phyloP scores from a whole-genome alignment of 2,888 invertebrate genomes.

The Chrysina gloriosa region DNA sequence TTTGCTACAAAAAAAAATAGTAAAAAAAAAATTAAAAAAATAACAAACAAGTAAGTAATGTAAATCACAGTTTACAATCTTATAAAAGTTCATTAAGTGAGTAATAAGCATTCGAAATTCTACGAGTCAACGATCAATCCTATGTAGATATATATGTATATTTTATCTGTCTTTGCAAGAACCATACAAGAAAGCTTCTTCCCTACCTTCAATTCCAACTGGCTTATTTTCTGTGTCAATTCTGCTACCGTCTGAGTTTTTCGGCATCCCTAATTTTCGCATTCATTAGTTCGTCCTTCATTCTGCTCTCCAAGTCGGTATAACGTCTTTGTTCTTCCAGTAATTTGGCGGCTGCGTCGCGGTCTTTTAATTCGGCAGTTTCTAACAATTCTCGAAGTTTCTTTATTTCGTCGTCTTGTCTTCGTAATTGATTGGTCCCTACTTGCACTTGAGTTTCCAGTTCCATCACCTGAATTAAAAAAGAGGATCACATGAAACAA shows the following conservation, averaged over 20 bases:
- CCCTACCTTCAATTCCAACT: slow-evolving; percentile 88
- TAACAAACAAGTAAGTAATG: too few species aligned
- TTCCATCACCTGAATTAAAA: slow-evolving; percentile 83
- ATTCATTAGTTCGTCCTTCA: slow-evolving; percentile 93
- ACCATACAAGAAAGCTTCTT: too few species aligned
- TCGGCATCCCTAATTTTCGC: slow-evolving; percentile 94
- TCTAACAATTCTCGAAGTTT: slow-evolving; percentile 84
- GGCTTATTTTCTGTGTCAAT: slow-evolving; percentile 91
- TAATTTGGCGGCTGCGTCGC: slow-evolving; percentile 80
- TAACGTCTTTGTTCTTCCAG: slow-evolving; percentile 87
- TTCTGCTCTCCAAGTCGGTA: slow-evolving; percentile 74
- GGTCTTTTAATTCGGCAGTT: slow-evolving; percentile 76
- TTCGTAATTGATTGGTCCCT: slow-evolving; percentile 85
- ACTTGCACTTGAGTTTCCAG: slow-evolving; percentile 95
- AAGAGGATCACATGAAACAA: too few species aligned
- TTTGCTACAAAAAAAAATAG: too few species aligned
- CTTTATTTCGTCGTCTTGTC: slow-evolving; percentile 95
- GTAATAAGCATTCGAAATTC: too few species aligned
- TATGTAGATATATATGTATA: too few species aligned
- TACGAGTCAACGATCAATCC: too few species aligned
- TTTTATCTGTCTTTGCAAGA: too few species aligned
- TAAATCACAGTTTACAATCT: too few species aligned
- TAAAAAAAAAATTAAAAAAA: too few species aligned
- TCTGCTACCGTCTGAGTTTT: slow-evolving; percentile 93
- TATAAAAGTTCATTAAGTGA: too few species aligned